Evolutionary conservation across 1,140 invertebrate species (phyloP).

Genomic region (Potamilus streckersoni): DNA sequence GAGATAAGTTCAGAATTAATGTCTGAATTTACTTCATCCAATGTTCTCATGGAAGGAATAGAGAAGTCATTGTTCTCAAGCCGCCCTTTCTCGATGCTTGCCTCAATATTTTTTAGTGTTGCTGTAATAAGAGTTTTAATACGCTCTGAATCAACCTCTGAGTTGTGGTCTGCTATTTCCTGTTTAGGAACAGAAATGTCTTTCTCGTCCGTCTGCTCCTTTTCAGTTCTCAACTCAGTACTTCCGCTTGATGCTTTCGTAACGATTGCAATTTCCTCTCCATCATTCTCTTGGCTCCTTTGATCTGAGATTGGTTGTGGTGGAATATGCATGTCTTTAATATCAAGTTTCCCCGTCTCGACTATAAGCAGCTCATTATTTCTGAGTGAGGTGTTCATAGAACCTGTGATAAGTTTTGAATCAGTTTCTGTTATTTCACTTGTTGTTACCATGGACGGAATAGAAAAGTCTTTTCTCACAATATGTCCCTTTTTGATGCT

Average conservation of each 20-base stretch:
- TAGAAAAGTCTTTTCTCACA: constrained; percentile 1
- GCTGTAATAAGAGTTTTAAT: constrained; percentile 13
- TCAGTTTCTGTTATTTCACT: constrained; percentile 16
- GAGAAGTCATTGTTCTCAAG: neutral
- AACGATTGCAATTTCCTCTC: too few relatives aligned
- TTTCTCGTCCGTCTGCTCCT: too few relatives aligned
- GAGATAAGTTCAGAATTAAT: constrained; percentile 7
- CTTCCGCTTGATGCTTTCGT: too few relatives aligned
- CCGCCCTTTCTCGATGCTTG: constrained; percentile 22
- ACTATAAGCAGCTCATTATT: too few relatives aligned
- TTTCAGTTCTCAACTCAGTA: too few relatives aligned
- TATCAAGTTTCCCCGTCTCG: too few relatives aligned
- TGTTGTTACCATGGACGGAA: constrained; percentile 22
- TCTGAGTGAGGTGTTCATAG: too few relatives aligned
- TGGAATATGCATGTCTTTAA: too few relatives aligned
- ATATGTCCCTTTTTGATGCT: constrained; percentile 22
- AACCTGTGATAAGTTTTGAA: neutral
- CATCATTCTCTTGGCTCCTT: too few relatives aligned
- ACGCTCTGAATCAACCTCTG: constrained; percentile 10
- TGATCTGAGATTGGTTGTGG: neutral
- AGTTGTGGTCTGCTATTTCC: neutral
- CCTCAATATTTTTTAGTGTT: constrained; percentile 16
- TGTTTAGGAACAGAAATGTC: neutral
- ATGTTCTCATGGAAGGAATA: constrained; percentile 17
- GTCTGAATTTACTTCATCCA: constrained; percentile 13